Evolutionary conservation across 2,888 invertebrate species (phyloP).

Genomic region (Dasysyrphus tricinctus): DNA sequence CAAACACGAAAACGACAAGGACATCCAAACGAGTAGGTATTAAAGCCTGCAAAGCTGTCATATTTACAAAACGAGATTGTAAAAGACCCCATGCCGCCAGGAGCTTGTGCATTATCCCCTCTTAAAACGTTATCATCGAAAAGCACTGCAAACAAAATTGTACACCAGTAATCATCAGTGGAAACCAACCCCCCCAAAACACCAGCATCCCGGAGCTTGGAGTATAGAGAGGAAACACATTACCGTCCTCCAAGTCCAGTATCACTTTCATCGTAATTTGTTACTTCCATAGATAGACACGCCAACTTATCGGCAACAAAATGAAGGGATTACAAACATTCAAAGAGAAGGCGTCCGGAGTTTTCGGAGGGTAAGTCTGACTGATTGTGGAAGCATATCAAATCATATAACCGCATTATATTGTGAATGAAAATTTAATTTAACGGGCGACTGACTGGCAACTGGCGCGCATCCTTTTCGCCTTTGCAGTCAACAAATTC

Average conservation of each 20-base stretch:
- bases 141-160: constrained; percentile 58
- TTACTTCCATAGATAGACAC: constrained; percentile 70
- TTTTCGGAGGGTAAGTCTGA: constrained; percentile 82
- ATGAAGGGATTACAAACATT: constrained; percentile 83
- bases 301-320: constrained; percentile 71
- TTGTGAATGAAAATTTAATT: constrained; percentile 80
- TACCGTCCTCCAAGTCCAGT: constrained; percentile 64
- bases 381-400: constrained; percentile 32
- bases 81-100: constrained; percentile 61
- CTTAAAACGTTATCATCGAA: constrained; percentile 72
- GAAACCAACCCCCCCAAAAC: not conserved
- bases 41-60: constrained; percentile 47
- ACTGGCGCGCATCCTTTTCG: constrained; percentile 77
- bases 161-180: constrained; percentile 62
- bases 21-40: constrained; percentile 2
- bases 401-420: constrained; percentile 65
- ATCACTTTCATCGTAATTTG: constrained; percentile 72
- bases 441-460: constrained; percentile 82
- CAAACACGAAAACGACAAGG: not conserved
- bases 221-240: constrained; percentile 8
- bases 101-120: constrained; percentile 68
- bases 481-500: constrained; percentile 40
- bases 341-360: constrained; percentile 83
- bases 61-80: constrained; percentile 32
- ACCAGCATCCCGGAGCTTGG: constrained; percentile 1